These are phyloP conservation scores for Hoplostethus atlanticus DNA, from an alignment of 2,797 vertebrate species.

Conservation along the genomic window DNA sequence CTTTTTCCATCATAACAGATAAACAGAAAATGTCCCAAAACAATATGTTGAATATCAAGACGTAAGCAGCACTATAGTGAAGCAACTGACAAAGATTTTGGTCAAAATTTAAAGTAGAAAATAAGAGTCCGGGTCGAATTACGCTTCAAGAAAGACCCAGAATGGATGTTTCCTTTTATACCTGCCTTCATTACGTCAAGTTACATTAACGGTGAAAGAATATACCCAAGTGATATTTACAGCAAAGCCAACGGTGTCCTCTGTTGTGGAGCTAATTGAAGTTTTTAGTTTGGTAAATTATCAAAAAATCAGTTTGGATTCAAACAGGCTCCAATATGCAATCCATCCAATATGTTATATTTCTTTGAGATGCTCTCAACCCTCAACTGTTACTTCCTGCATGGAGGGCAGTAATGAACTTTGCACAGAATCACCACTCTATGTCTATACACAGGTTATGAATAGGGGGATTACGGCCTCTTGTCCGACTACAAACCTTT, in stretches of 20 bases:
- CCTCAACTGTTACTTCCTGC: too few species aligned
- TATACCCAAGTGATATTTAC: slow-evolving; percentile 13
- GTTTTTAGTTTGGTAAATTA: neutral
- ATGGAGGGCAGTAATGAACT: slow-evolving; percentile 6
- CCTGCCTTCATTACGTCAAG: neutral
- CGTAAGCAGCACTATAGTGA: neutral
- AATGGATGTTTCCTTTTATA: slow-evolving; percentile 1
- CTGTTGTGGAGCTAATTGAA: slow-evolving; percentile 3
- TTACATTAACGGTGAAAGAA: neutral
- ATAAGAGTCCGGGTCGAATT: too few species aligned
- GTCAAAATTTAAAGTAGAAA: slow-evolving; percentile 3
- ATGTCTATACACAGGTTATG: neutral
- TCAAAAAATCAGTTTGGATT: neutral
- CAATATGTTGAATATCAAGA: slow-evolving; percentile 5
- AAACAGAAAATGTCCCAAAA: too few species aligned
- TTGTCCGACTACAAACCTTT: neutral
- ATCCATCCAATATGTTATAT: neutral
- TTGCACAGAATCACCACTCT: neutral
- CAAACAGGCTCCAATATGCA: neutral
- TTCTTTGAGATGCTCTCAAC: neutral
- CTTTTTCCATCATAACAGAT: too few species aligned
- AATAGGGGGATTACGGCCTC: slow-evolving; percentile 20
- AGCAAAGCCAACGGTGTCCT: neutral
- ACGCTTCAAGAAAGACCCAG: neutral
- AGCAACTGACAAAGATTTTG: slow-evolving; percentile 13